These are phyloP conservation scores for Sinosuthora webbiana DNA, from an alignment of 2,113 vertebrate genomes.

Conservation along the genomic window DNA sequence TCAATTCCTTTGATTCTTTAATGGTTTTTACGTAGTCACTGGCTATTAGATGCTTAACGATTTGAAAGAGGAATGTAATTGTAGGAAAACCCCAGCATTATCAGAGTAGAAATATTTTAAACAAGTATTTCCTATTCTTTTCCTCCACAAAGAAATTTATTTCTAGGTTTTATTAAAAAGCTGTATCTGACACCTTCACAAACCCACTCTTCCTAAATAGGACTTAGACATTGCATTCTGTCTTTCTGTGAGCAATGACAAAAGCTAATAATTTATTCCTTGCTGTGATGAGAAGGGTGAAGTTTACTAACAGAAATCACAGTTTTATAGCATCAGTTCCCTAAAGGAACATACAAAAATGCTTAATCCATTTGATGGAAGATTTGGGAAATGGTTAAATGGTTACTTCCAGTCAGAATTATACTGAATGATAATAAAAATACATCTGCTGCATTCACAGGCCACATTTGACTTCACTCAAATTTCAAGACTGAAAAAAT, in stretches of 20 bases:
- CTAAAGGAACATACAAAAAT: background rate
- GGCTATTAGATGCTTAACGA: slow-evolving; percentile 26
- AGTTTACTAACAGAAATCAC: background rate
- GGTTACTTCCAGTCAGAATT: background rate
- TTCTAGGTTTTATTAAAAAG: background rate
- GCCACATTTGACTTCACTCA: background rate
- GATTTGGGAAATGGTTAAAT: background rate
- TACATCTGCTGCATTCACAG: background rate
- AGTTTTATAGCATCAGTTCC: background rate
- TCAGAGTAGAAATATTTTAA: background rate
- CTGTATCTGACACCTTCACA: background rate
- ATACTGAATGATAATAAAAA: background rate
- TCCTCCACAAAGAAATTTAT: background rate
- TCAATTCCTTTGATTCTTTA: slow-evolving; percentile 65
- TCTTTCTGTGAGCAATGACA: background rate
- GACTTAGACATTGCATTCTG: background rate
- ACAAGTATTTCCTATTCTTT: background rate
- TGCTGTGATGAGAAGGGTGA: background rate
- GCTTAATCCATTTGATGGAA: background rate
- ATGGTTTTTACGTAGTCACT: slow-evolving; percentile 11
- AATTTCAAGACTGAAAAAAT: background rate
- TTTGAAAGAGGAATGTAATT: background rate
- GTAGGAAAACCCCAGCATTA: background rate
- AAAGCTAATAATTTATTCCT: background rate
- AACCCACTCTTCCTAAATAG: background rate